phyloP scores from a whole-genome alignment of 2,888 invertebrate species.

The Rhingia campestris region DNA sequence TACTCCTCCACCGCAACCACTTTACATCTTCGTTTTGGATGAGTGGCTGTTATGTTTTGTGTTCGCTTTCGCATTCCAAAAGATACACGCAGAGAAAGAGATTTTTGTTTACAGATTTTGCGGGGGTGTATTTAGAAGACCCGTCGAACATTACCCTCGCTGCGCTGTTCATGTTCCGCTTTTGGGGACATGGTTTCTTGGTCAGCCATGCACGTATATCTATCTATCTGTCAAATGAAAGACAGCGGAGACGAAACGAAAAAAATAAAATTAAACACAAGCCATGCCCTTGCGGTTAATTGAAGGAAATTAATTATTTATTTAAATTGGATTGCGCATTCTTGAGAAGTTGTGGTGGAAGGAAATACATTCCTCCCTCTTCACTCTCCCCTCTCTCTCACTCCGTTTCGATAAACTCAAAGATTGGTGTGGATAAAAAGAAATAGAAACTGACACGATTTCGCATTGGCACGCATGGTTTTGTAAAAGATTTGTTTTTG shows the following conservation, averaged over 20 bases:
- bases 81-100: slow-evolving; percentile 34
- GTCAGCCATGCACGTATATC: slow-evolving; percentile 35
- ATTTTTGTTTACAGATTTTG: slow-evolving; percentile 44
- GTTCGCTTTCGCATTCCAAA: slow-evolving; percentile 64
- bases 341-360: slow-evolving; percentile 49
- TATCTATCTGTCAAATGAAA: slow-evolving; percentile 54
- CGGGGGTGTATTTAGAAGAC: slow-evolving; percentile 53
- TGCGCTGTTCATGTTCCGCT: slow-evolving; percentile 56
- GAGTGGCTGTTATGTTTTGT: slow-evolving; percentile 57
- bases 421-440: slow-evolving; percentile 34
- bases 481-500: slow-evolving; percentile 24
- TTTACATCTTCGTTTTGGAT: slow-evolving; percentile 68
- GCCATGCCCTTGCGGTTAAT: slow-evolving; percentile 79
- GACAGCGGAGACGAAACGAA: neutral
- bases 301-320: slow-evolving; percentile 82
- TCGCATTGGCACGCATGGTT: slow-evolving; percentile 65
- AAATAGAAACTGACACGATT: slow-evolving; percentile 40
- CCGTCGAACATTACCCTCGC: slow-evolving; percentile 45
- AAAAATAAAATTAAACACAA: slow-evolving; percentile 22
- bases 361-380: slow-evolving; percentile 22
- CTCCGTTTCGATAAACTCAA: slow-evolving; percentile 1
- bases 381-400: slow-evolving; percentile 1
- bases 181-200: slow-evolving; percentile 55
- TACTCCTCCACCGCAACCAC: slow-evolving; percentile 19
- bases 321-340: slow-evolving; percentile 80